These are phyloP conservation scores for Ectemnius continuus DNA, from an alignment of 2,888 invertebrate genomes.

Conservation along the genomic window DNA sequence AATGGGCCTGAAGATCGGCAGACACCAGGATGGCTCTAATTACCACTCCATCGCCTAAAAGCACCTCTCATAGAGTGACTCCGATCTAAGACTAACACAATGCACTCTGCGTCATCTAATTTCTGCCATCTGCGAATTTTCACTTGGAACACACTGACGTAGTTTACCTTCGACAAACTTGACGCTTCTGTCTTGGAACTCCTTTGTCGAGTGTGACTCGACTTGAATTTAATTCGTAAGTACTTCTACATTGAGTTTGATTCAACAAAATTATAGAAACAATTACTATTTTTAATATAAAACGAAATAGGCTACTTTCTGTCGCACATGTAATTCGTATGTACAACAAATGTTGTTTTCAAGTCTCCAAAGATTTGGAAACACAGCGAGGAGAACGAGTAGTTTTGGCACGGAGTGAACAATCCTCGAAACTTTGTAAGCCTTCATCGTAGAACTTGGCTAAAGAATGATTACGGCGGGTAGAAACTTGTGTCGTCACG, in stretches of 20 bases:
- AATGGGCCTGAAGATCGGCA: slow-evolving; percentile 41
- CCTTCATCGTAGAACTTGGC: slow-evolving; percentile 39
- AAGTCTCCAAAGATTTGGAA: no score
- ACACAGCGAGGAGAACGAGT: neutral
- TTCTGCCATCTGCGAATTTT: slow-evolving; percentile 2
- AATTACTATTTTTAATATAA: no score
- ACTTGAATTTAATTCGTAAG: no score
- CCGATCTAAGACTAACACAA: slow-evolving; percentile 42
- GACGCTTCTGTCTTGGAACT: no score
- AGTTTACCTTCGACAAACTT: no score
- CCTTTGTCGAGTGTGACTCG: no score
- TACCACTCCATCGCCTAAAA: slow-evolving; percentile 49
- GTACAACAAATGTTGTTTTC: no score
- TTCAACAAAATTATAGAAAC: no score
- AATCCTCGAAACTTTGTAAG: slow-evolving; percentile 30
- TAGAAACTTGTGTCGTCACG: slow-evolving; percentile 23
- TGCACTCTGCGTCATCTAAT: slow-evolving; percentile 34
- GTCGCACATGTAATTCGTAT: no score
- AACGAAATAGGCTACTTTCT: no score
- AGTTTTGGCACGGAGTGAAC: slow-evolving; percentile 14
- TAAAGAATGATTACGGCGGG: slow-evolving; percentile 42
- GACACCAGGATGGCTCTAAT: slow-evolving; percentile 46
- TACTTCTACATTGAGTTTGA: no score
- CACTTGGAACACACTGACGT: neutral
- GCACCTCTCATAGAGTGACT: slow-evolving; percentile 34